Conservation (phyloP, 2,113 vertebrate species). For the Cinclus cinclus region DNA sequence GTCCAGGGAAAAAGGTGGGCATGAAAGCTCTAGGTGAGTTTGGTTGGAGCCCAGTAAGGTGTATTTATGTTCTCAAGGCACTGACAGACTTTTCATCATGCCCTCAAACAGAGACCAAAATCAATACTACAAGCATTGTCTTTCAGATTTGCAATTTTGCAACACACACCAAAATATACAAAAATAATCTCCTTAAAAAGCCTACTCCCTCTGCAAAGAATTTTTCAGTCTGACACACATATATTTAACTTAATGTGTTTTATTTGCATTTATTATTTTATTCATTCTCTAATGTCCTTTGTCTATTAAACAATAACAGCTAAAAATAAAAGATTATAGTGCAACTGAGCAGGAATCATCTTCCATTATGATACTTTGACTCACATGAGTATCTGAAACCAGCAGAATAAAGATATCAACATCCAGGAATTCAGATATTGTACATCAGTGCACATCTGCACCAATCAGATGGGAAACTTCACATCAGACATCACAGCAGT, state of each 20-base stretch:
- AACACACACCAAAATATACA: not conserved
- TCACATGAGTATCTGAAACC: not conserved
- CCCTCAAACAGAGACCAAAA: not conserved
- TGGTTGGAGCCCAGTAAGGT: fast-evolving
- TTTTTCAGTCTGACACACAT: not conserved
- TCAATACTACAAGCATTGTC: not conserved
- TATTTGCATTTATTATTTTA: not conserved
- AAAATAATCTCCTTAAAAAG: not conserved
- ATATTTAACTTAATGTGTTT: not conserved
- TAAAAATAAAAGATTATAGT: not conserved
- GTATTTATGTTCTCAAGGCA: not conserved
- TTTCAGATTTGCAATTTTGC: not conserved
- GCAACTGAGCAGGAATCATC: not conserved
- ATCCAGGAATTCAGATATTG: not conserved
- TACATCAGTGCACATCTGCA: not conserved
- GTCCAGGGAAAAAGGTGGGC: not conserved
- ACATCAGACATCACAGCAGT: not conserved
- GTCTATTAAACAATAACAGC: not conserved
- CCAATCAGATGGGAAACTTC: not conserved
- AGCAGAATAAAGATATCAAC: not conserved
- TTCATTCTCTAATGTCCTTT: not conserved
- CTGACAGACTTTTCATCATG: not conserved
- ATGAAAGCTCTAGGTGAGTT: not conserved
- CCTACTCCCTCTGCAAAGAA: not conserved
- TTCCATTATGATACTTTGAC: not conserved